phyloP scores from a whole-genome alignment of 2,113 vertebrate species.

The Microtus richardsoni region DNA sequence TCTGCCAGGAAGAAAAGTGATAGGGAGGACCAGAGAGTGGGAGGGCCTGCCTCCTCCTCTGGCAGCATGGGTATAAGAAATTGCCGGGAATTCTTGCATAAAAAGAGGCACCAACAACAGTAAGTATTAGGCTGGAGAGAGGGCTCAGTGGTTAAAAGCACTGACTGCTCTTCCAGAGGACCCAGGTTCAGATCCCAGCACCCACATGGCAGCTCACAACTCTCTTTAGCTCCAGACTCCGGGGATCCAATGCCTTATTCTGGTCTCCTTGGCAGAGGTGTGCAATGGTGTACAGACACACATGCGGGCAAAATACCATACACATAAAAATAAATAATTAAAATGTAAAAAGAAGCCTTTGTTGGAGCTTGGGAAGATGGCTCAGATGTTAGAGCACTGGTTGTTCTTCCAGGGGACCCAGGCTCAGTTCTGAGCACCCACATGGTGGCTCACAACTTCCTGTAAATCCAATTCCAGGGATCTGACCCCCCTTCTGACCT shows the following conservation, averaged over 20 bases:
- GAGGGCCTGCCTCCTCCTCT: not conserved
- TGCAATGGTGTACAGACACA: not conserved
- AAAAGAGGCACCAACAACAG: not conserved
- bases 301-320: not conserved
- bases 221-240: not conserved
- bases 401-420: too few relatives aligned
- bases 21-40: not conserved
- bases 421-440: not conserved
- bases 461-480: not conserved
- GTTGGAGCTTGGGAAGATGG: not conserved
- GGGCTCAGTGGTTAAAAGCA: not conserved
- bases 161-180: not conserved
- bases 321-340: not conserved
- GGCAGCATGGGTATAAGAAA: not conserved
- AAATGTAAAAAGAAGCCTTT: not conserved
- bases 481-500: not conserved
- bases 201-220: not conserved
- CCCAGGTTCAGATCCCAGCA: not conserved
- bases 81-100: not conserved
- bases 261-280: not conserved
- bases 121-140: not conserved
- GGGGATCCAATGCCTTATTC: not conserved
- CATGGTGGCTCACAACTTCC: not conserved
- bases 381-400: not conserved
- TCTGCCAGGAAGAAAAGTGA: not conserved